Evolutionary conservation across 92 coral and sea anemone species (phyloP).

Genomic region (Zoanthus sansibaricus): DNA sequence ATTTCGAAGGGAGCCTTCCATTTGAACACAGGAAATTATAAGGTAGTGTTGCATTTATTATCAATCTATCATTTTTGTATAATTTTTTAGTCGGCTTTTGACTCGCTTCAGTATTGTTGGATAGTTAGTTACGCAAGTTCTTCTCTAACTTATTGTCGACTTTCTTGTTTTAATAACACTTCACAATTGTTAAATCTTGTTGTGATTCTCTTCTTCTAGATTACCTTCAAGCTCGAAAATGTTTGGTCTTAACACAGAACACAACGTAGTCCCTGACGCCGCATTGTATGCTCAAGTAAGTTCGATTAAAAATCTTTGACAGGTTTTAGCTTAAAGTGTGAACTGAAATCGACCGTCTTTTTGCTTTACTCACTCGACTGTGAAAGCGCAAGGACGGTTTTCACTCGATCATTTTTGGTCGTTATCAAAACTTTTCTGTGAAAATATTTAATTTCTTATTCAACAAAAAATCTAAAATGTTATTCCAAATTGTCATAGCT

Average conservation of each 20-base stretch:
- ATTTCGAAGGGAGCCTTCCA: conserved; percentile 5
- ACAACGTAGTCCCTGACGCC: conserved; percentile 96
- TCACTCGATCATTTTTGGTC: conserved; percentile 41
- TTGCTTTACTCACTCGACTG: conserved; percentile 29
- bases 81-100: neutral
- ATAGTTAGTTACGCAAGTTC: conserved; percentile 33
- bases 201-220: conserved; percentile 40
- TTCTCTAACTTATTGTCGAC: conserved; percentile 5
- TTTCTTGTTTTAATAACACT: conserved; percentile 26
- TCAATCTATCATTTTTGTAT: neutral
- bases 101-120: conserved; percentile 13
- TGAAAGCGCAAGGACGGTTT: conserved; percentile 17
- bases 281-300: conserved; percentile 96
- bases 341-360: conserved; percentile 25
- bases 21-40: conserved; percentile 25
- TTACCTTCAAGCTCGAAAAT: conserved; percentile 55
- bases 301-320: neutral
- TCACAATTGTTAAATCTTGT: conserved; percentile 20
- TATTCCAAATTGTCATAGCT: neutral
- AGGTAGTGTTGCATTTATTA: conserved; percentile 5
- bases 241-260: conserved; percentile 85
- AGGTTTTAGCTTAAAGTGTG: neutral
- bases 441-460: neutral
- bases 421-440: neutral
- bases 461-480: neutral